Percentiles rank a stretch among this genome's conserved stretches.
Conservation (phyloP, 2,113 vertebrate species). For the Lycaon pictus region DNA sequence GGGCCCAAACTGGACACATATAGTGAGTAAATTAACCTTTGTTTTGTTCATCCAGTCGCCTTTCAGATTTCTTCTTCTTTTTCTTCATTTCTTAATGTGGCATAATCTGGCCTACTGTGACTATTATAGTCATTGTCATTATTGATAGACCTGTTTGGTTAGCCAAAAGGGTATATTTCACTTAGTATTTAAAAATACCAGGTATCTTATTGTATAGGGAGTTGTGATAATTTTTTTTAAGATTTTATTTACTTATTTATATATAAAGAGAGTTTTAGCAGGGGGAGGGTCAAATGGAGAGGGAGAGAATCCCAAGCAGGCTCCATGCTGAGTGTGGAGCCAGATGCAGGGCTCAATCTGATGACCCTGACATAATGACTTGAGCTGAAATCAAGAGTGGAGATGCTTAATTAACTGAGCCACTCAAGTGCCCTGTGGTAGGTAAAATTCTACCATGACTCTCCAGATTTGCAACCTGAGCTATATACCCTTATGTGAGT, state of each 20-base stretch:
- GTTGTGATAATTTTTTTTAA: background rate
- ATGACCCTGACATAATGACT: background rate
- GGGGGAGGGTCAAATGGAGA: background rate
- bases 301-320: background rate
- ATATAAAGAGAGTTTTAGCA: background rate
- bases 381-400: background rate
- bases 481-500: too few species aligned
- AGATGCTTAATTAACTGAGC: background rate
- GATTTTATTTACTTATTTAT: background rate
- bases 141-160: background rate
- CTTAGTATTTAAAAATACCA: background rate
- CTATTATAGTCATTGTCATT: background rate
- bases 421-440: background rate
- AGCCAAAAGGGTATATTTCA: background rate
- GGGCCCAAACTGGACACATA: background rate
- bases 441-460: background rate
- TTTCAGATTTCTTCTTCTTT: background rate
- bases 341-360: background rate
- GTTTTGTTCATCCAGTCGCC: background rate
- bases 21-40: rapidly evolving
- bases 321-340: background rate
- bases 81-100: too few species aligned
- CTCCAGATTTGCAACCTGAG: rapidly evolving
- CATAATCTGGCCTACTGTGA: background rate
- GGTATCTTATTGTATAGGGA: background rate